Percentiles rank a stretch among this genome's conserved stretches.
phyloP scores from a whole-genome alignment of 2,797 vertebrate genomes.

The Thripadectes ignobilis region DNA sequence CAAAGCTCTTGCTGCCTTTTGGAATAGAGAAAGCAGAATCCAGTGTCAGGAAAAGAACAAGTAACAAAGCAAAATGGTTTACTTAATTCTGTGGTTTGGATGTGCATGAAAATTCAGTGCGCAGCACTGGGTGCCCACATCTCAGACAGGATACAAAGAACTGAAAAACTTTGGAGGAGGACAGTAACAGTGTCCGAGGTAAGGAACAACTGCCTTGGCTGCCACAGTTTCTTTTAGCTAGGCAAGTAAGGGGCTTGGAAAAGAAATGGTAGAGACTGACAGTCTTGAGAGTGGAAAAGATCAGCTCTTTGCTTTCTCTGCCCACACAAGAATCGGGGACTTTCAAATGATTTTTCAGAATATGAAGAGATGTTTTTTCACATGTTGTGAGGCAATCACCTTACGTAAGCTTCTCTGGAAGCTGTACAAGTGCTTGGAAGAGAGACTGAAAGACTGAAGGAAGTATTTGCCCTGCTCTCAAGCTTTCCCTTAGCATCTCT shows the following conservation, averaged over 20 bases:
- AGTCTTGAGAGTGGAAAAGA: not conserved
- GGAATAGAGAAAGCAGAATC: not conserved
- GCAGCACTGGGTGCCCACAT: not conserved
- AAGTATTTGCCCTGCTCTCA: not conserved
- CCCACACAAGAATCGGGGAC: not conserved
- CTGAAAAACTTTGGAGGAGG: not conserved
- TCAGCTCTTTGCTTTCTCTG: not conserved
- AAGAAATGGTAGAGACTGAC: not conserved
- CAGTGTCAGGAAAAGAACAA: not conserved
- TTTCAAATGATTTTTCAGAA: not conserved
- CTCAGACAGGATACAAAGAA: not conserved
- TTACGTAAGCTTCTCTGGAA: not conserved
- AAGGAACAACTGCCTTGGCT: not conserved
- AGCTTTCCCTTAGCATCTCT: not conserved
- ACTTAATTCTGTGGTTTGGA: not conserved
- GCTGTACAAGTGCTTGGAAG: not conserved
- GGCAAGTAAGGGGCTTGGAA: not conserved
- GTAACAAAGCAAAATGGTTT: not conserved
- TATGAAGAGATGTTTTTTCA: not conserved
- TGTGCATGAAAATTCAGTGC: not conserved
- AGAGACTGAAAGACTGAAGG: not conserved
- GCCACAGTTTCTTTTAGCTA: not conserved
- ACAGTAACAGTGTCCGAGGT: not conserved
- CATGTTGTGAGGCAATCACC: not conserved
- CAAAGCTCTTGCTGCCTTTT: not conserved